phyloP scores from a whole-genome alignment of 2,888 invertebrate species.

The Rhopalosiphum nymphaeae region DNA sequence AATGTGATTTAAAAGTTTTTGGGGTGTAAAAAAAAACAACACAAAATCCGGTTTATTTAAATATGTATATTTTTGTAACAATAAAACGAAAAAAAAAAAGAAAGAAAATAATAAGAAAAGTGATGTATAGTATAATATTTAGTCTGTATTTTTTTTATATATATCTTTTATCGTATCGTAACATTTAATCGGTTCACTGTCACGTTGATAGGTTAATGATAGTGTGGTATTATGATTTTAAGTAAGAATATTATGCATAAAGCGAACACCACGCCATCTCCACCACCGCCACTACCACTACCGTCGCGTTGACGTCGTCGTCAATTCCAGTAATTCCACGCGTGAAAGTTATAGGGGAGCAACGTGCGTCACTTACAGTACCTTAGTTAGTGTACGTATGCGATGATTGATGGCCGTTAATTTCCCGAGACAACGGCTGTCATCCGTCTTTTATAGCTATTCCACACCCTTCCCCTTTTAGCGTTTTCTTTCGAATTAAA shows the following conservation, averaged over 20 bases:
- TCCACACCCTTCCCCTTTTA: neutral
- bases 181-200: neutral
- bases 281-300: neutral
- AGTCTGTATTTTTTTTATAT: neutral
- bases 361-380: conserved; percentile 8
- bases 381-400: neutral
- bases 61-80: neutral
- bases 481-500: neutral
- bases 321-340: conserved; percentile 2
- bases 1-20: neutral
- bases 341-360: neutral
- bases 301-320: neutral
- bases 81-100: neutral
- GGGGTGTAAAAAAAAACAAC: neutral
- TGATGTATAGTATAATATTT: neutral
- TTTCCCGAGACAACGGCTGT: conserved; percentile 50
- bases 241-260: conserved; percentile 23
- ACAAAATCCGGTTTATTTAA: neutral
- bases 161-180: neutral
- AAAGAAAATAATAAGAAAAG: neutral
- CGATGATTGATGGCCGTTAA: conserved; percentile 53
- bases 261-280: neutral
- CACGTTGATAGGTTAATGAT: conserved; percentile 9
- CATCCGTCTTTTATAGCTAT: conserved; percentile 28
- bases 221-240: conserved; percentile 23